Conservation (phyloP, 1,140 invertebrate genomes). For the Vollenhovia emeryi region DNA sequence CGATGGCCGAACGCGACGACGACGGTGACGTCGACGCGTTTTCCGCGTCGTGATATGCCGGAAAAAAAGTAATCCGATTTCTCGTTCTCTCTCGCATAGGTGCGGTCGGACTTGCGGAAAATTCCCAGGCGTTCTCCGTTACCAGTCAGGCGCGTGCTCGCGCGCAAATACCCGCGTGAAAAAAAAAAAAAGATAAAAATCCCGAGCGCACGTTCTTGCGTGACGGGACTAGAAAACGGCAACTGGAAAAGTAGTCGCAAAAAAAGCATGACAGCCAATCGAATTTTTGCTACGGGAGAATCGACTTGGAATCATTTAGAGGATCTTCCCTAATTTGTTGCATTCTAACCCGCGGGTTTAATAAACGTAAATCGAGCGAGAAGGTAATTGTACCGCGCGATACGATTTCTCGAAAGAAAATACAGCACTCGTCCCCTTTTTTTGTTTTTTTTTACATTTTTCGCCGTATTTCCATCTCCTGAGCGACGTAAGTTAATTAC, state of each 20-base stretch:
- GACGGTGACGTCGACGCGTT: background rate
- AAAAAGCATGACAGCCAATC: background rate
- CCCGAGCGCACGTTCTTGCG: conserved; percentile 66
- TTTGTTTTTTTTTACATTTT: conserved; percentile 9
- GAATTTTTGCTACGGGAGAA: conserved; percentile 11
- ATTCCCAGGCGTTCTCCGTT: conserved; percentile 74
- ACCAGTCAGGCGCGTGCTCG: conserved; percentile 48
- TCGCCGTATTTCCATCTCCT: background rate
- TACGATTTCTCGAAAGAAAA: background rate
- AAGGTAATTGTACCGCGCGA: background rate
- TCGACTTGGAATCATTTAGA: background rate
- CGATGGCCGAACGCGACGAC: conserved; percentile 28
- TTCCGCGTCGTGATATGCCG: conserved; percentile 36
- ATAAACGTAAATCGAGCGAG: background rate
- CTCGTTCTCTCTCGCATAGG: conserved; percentile 58
- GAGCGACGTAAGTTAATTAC: conserved; percentile 41
- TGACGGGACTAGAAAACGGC: conserved; percentile 64
- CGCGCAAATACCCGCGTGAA: conserved; percentile 23
- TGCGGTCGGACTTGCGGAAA: conserved; percentile 71
- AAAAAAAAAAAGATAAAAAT: conserved; percentile 61
- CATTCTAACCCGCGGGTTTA: background rate
- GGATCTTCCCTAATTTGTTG: background rate
- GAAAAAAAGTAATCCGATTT: conserved; percentile 66
- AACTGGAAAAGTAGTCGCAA: background rate
- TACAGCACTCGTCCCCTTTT: background rate